Evolutionary conservation across 1,140 invertebrate genomes (phyloP), one percentile per base, ranked within the genome.

Genomic region (Homalodisca vitripennis): DNA sequence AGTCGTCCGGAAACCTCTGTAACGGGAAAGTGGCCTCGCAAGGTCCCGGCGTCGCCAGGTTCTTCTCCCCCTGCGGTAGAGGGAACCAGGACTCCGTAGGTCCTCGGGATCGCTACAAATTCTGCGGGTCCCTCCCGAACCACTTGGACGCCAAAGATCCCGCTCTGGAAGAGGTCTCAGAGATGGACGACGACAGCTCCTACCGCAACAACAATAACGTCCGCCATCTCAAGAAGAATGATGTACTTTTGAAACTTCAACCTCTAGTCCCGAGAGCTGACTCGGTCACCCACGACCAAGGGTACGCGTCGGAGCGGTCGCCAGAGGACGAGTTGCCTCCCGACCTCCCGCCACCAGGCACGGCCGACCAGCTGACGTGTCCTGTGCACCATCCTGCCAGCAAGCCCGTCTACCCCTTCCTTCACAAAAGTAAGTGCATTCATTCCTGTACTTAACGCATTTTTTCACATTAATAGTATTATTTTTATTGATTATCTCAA

Each of bases 251-350:
- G 30, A 64, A 67, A 22, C 57, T 73, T n/a, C 55, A 71, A 14
- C 63, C 65, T 10, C 22, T 74, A 3, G 64, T 66, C 20, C 22
- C 63, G 13, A 46, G 47, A 24, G 41, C 20, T n/a, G 27, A 26
- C 22, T 24, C 22, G 2, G 48, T 26, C 30, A 65, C 60, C 24
- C 26, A 70, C 22, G 88, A 91, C 79, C 88, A 91, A 75, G 89
- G 89, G 41, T 91, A 92, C 77, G 89, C 86, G 1, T 91, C 88
- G 0, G 89, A 91, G 75, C 81, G 89, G n/a, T 91, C 89, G 0
- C 89, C 88, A 0, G 89, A 91, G 78, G 89, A 91, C 57, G 89
- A 90, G 75, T 86, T 86, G 79, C 86, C 86, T 1, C 88, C 88
- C 0, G 84, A 86, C 46, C 78, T 88, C 29, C 87, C 87, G 3